Conservation (phyloP, 2,888 invertebrate genomes). For the Ditylenchus weischeri region DNA sequence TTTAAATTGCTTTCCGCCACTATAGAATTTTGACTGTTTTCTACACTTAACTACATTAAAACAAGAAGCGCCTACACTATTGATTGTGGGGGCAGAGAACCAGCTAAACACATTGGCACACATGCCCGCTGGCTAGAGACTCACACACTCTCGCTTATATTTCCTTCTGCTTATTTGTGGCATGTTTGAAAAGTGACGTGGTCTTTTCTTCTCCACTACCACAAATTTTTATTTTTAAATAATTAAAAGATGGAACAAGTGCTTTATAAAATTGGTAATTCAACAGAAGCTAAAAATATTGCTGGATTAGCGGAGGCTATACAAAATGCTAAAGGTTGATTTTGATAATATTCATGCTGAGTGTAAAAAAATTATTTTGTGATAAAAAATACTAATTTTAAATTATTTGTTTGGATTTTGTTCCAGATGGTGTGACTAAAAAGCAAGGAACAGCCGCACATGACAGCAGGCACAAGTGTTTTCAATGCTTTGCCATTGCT, state of each 20-base stretch:
- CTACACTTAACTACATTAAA: too few species aligned
- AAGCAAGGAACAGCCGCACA: constrained; percentile 40
- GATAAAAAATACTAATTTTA: not conserved
- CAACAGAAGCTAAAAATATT: constrained; percentile 31
- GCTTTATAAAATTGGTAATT: constrained; percentile 21
- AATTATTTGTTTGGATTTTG: not conserved
- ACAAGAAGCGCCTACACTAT: too few species aligned
- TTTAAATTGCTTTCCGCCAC: too few species aligned
- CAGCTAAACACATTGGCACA: too few species aligned
- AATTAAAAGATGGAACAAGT: constrained; percentile 21
- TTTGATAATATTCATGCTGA: not conserved
- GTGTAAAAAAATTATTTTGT: not conserved
- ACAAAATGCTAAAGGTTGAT: constrained; percentile 43
- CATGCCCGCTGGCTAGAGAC: too few species aligned
- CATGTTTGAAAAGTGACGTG: too few species aligned
- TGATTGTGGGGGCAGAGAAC: too few species aligned
- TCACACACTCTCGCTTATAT: too few species aligned
- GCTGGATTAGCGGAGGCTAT: constrained; percentile 38
- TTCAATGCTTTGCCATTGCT: constrained; percentile 64
- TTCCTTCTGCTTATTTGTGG: too few species aligned
- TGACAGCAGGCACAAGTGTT: constrained; percentile 77
- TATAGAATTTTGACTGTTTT: too few species aligned
- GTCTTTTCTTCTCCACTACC: too few species aligned
- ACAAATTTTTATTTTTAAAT: not conserved
- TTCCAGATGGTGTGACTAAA: constrained; percentile 22